Evolutionary conservation across 1,140 invertebrate species (phyloP).

Genomic region (Cylas formicarius): DNA sequence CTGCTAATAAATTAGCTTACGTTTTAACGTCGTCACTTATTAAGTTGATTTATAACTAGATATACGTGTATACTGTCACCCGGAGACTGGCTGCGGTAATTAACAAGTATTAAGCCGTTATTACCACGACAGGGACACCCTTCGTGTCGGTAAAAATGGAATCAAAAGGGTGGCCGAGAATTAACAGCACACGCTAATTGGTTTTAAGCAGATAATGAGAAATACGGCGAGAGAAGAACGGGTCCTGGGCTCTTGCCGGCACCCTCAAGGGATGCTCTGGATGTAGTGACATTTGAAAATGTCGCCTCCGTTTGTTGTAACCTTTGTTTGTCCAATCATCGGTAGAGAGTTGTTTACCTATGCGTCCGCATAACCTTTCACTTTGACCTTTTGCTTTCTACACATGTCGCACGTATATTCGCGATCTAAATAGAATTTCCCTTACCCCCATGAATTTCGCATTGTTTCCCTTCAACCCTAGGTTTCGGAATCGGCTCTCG

Average conservation of each 20-base stretch:
- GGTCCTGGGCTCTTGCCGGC: conserved; percentile 2
- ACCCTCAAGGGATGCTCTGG: conserved; percentile 8
- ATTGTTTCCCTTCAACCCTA: too few relatives aligned
- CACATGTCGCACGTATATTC: too few relatives aligned
- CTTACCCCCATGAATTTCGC: too few relatives aligned
- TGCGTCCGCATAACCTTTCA: conserved; percentile 18
- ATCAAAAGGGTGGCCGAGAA: conserved; percentile 3
- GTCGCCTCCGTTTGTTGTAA: conserved; percentile 17
- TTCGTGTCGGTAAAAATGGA: conserved; percentile 14
- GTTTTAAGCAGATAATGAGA: conserved; percentile 22
- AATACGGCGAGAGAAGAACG: conserved; percentile 5
- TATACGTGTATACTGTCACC: conserved; percentile 11
- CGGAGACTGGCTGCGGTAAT: conserved; percentile 11
- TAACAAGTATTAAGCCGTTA: conserved; percentile 19
- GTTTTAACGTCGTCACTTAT: conserved; percentile 8
- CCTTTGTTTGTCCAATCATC: conserved; percentile 19
- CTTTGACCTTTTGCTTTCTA: conserved; percentile 21
- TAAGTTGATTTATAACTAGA: conserved; percentile 13
- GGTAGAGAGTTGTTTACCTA: conserved; percentile 18
- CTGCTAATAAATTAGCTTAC: too few relatives aligned
- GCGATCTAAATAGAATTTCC: too few relatives aligned
- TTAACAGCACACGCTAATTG: conserved; percentile 20
- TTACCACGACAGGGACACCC: conserved; percentile 18
- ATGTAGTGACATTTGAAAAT: conserved; percentile 23
- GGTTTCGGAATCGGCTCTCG: too few relatives aligned